Base-by-base conservation (phyloP, 2,113 vertebrate species). In the Marcusenius ussheri region DNA sequence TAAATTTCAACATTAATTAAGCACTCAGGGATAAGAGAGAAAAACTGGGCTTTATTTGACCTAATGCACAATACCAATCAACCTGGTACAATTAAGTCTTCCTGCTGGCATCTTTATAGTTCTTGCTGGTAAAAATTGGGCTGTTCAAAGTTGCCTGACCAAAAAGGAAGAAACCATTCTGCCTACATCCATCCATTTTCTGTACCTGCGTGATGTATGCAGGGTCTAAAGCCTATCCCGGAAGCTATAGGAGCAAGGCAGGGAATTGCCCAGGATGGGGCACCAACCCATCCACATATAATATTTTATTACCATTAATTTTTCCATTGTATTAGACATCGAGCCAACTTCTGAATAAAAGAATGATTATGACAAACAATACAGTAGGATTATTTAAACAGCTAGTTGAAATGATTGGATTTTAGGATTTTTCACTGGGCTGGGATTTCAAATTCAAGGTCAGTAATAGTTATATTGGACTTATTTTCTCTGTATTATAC, bases 1-100 rank as follows among this genome's bases (percentile, higher is more conserved):
- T 31, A 6, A 66, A 83, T 74, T 83, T 83, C 47, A 83, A 83
- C 70, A 83, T 89, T 89, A 89, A 83, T 89, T 89, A 89, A 83
- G 70, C 47, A 49, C 31, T 51, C 27, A 89, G 74, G 31, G 74
- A 89, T 39, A n/a, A 27, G 49, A 35, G 47, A 39, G 46, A 80
- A 89, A 50, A 56, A 42, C 19, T 8, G 24, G 62, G 8, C 51
- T 89, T 83, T 83, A 89, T 83, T 89, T 74, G 19, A 35, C 88
- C 47, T 83, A 10, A 51, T 31, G 49, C 66, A 89, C 88, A 89
- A 83, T 51, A 50, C 47, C 35, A 47, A 53, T 89, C 27, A 89
- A 50, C 70, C 49, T 45, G 51, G 31, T 35, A 31, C 86, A 58
- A 42, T 56, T 42, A 39, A 53, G 74, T 56, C 46, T 51, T 31